Percentiles rank a stretch among this genome's conserved stretches.
These are phyloP conservation scores for Erythrocercus mccallii DNA, from an alignment of 2,113 vertebrate genomes.

Conservation along the genomic window DNA sequence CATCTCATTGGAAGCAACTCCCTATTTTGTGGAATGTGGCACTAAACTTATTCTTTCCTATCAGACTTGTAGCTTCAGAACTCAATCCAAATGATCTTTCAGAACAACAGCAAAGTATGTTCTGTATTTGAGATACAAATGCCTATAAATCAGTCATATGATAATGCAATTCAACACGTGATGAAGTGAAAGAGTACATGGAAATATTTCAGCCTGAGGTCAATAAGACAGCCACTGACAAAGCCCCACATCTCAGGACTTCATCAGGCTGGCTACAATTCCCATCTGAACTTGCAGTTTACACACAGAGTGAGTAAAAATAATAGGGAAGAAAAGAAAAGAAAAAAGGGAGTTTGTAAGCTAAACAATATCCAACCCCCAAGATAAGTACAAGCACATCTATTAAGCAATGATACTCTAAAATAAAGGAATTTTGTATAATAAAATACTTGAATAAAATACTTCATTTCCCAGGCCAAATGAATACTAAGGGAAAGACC, in stretches of 20 bases:
- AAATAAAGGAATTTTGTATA: not conserved
- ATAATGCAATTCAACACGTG: not conserved
- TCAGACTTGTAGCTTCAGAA: not conserved
- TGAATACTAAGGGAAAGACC: not conserved
- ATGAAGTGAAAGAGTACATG: not conserved
- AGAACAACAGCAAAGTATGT: not conserved
- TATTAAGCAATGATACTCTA: not conserved
- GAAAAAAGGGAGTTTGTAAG: not conserved
- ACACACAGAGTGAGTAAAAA: not conserved
- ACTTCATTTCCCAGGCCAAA: not conserved
- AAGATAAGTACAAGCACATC: not conserved
- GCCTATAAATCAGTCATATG: not conserved
- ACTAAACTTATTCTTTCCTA: not conserved
- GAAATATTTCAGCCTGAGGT: not conserved
- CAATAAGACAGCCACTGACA: not conserved
- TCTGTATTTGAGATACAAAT: not conserved
- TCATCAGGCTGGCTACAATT: not conserved
- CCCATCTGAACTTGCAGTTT: not conserved
- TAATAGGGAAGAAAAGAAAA: fast-evolving
- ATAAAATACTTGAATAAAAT: not conserved
- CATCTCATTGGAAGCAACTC: not conserved
- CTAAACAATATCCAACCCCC: not conserved
- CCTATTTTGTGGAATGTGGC: not conserved
- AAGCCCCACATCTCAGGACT: not conserved
- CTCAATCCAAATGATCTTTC: not conserved